Base-by-base conservation (phyloP, 2,888 invertebrate genomes). In the Rotaria macrura region DNA sequence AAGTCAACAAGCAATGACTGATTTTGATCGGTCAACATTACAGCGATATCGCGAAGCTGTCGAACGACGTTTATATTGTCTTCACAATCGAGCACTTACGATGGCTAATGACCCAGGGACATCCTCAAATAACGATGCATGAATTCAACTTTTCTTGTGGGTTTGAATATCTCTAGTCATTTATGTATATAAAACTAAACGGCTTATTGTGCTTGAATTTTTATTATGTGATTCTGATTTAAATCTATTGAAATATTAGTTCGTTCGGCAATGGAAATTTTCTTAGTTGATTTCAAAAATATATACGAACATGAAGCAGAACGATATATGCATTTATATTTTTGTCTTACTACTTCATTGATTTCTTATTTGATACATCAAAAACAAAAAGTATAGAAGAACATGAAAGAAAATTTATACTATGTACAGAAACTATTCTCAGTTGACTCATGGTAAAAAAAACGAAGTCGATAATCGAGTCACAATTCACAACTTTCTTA, bases 41-140 rank as follows among this genome's bases (percentile, higher is more conserved):
- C 84, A 84, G 72, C 84, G 72, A 34, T 85, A 85, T 49, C 40
- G 85, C 17, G 85, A 85, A 29, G 85, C 85, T n/a, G 85, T 85
- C 38, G 85, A 85, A 49, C 72, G 85, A n/a, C 65, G 85, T 52
- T 72, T 85, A 29, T 25, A n/a, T 55, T 84, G 84, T 29, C 72
- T 85, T 49, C 74, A 85, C 40, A 84, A 84, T 72, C 72, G 38
- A 25, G 72, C 38, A 72, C 17, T 38, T 38, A 23, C 38, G 4
- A 23, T 20, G 20, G 5, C 17, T 1, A 72, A 23, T 72, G 72
- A 72, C 4, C 34, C 72, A n/a, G 23, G 1, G 9, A 38, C 72
- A 38, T 23, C 72, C 38, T 38, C 20, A 29, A 29, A 57, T 57
- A 9, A 10, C 12, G 2, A 0, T n/a, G n/a, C 55, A 29, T 57